Conservation (phyloP, 2,797 vertebrate species). For the Rallus crepitans region DNA sequence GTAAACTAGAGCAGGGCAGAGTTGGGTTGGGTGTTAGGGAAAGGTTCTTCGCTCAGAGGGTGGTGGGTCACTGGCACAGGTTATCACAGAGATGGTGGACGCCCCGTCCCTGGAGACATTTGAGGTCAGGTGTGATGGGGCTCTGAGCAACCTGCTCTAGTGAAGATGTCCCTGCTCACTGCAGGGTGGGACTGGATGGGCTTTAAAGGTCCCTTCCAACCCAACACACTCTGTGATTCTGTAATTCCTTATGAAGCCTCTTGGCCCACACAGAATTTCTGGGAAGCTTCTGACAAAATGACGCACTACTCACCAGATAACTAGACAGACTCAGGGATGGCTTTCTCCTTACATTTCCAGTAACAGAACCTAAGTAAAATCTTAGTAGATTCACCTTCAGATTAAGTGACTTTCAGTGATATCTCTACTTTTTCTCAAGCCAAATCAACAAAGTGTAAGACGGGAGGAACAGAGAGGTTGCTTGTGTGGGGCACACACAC, state of each 20-base stretch:
- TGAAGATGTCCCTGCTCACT: no score
- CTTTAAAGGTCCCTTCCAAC: no score
- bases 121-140: no score
- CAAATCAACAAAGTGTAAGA: rapidly evolving
- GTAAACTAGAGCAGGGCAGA: no score
- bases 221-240: no score
- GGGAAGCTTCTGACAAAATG: neutral
- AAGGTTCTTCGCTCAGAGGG: no score
- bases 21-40: no score
- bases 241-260: neutral
- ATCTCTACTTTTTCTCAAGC: neutral
- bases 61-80: no score
- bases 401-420: rapidly evolving
- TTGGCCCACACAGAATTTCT: neutral
- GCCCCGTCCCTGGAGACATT: no score
- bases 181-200: no score
- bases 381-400: neutral
- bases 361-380: rapidly evolving
- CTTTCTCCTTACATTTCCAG: neutral
- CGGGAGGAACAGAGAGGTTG: neutral
- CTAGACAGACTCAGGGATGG: rapidly evolving
- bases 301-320: neutral
- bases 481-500: rapidly evolving
- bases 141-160: no score
- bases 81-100: no score